These are phyloP conservation scores for Lagenorhynchus albirostris DNA, from an alignment of 2,113 vertebrate species.

Conservation along the genomic window DNA sequence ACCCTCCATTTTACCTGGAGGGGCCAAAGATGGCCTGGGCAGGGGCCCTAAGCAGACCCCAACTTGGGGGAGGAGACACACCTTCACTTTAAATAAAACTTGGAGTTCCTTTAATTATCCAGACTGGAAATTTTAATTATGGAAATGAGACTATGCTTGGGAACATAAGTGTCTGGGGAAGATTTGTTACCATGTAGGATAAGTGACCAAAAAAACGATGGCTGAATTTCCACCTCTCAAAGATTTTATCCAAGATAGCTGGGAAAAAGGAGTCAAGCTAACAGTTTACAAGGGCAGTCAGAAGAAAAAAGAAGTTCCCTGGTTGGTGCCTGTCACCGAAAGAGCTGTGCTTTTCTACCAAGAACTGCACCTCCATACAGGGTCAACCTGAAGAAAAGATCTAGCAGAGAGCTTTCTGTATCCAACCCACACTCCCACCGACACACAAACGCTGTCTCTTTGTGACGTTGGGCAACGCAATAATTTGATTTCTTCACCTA, in stretches of 20 bases:
- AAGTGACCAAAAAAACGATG: neutral
- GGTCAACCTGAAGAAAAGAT: neutral
- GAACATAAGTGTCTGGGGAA: neutral
- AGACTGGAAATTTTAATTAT: conserved; percentile 21
- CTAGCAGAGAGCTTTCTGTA: neutral
- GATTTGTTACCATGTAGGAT: neutral
- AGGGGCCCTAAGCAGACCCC: neutral
- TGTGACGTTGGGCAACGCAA: neutral
- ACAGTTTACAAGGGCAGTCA: neutral
- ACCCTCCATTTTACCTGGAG: neutral
- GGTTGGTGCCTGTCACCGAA: neutral
- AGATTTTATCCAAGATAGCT: neutral
- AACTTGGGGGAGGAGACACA: neutral
- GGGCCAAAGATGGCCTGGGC: neutral
- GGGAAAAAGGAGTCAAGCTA: neutral
- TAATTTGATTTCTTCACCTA: neutral
- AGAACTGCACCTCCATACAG: neutral
- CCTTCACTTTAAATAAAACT: neutral
- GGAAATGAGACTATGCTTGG: conserved; percentile 16
- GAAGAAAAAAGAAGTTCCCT: neutral
- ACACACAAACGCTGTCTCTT: neutral
- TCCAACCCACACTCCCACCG: neutral
- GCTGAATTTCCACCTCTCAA: neutral
- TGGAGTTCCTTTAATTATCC: neutral
- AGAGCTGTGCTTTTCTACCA: neutral